These are phyloP conservation scores for Drosophila nasuta DNA, from an alignment of 1,140 invertebrate genomes.

Conservation along the genomic window DNA sequence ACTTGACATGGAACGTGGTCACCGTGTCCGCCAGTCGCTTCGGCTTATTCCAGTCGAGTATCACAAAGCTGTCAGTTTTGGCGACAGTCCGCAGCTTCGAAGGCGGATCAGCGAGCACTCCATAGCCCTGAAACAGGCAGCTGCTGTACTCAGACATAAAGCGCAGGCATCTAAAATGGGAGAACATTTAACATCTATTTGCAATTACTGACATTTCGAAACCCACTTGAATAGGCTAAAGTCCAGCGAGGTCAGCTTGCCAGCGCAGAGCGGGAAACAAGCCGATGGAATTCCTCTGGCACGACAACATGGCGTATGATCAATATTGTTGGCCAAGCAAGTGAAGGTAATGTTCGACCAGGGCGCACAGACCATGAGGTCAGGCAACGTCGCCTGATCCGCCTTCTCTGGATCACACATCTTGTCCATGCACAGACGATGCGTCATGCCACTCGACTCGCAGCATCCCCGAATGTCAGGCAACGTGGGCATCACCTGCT, in stretches of 20 bases:
- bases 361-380: slow-evolving; percentile 94
- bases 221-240: slow-evolving; percentile 92
- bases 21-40: slow-evolving; percentile 90
- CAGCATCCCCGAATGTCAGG: slow-evolving; percentile 92
- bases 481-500: slow-evolving; percentile 82
- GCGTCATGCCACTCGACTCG: slow-evolving; percentile 89
- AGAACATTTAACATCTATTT: not conserved
- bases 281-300: slow-evolving; percentile 89
- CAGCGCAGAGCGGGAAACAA: slow-evolving; percentile 91
- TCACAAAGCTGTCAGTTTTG: slow-evolving; percentile 90
- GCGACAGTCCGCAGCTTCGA: slow-evolving; percentile 89
- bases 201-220: not conserved
- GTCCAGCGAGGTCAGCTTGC: slow-evolving; percentile 91
- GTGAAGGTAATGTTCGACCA: slow-evolving; percentile 92
- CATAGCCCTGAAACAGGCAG: slow-evolving; percentile 93
- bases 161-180: slow-evolving; percentile 88
- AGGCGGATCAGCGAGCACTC: slow-evolving; percentile 91
- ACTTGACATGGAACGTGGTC: slow-evolving; percentile 89
- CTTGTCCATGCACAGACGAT: slow-evolving; percentile 90
- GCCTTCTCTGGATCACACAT: slow-evolving; percentile 91
- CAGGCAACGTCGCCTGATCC: slow-evolving; percentile 87
- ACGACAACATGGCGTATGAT: slow-evolving; percentile 92
- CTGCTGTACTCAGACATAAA: slow-evolving; percentile 92
- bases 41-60: slow-evolving; percentile 92
- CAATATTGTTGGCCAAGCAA: slow-evolving; percentile 91